These are phyloP conservation scores for Embiotoca jacksoni DNA, from an alignment of 2,113 vertebrate genomes.

Conservation along the genomic window DNA sequence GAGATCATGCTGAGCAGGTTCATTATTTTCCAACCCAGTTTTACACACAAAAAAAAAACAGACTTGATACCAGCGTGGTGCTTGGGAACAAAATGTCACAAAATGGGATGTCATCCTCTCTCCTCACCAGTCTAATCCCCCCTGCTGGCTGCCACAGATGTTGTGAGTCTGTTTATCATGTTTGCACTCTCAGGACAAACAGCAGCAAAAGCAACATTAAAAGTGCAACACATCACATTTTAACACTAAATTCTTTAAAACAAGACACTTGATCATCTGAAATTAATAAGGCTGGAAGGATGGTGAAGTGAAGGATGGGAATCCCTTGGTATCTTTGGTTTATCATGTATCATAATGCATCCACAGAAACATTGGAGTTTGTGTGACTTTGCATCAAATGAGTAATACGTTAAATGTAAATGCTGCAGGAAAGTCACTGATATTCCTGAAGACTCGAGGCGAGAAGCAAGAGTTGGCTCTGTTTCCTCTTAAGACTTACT, in stretches of 20 bases:
- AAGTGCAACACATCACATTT: background rate
- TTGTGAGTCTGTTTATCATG: slow-evolving; percentile 22
- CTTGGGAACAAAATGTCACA: slow-evolving; percentile 46
- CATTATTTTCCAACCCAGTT: slow-evolving; percentile 51
- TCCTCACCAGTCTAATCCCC: slow-evolving; percentile 5
- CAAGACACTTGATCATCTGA: background rate
- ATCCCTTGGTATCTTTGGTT: too few species aligned
- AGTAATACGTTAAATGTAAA: slow-evolving; percentile 7
- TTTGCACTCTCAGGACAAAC: background rate
- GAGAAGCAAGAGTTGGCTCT: background rate
- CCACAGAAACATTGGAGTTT: background rate
- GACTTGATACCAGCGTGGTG: slow-evolving; percentile 28
- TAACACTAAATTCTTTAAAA: background rate
- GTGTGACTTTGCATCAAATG: background rate
- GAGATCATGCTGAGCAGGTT: slow-evolving; percentile 49
- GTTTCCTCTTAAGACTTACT: slow-evolving; percentile 6
- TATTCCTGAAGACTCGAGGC: slow-evolving; percentile 1
- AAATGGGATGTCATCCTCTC: slow-evolving; percentile 32
- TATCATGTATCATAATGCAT: too few species aligned
- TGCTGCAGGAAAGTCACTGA: background rate
- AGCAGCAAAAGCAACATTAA: slow-evolving; percentile 5
- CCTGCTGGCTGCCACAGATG: slow-evolving; percentile 39
- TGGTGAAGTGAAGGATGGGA: background rate
- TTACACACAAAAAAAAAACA: background rate
- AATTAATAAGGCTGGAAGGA: background rate